Evolutionary conservation across 2,888 invertebrate genomes (phyloP), one percentile per base, ranked within the genome.

Genomic region (Resseliella maxima): DNA sequence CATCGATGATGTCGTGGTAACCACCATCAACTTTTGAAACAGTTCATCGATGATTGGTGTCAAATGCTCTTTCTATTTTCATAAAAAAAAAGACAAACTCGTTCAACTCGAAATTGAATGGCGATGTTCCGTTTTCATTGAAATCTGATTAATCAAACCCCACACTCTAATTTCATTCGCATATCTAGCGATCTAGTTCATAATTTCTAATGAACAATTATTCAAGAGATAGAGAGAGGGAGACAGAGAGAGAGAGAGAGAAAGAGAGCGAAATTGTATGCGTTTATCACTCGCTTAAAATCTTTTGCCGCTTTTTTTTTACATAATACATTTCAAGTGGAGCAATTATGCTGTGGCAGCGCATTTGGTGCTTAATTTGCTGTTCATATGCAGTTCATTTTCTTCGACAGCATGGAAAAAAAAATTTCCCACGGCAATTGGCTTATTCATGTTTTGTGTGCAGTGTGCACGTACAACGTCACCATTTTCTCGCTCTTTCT

Each of bases 391-490:
- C 59, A 59, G 59, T 59, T 59, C 5, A 6, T 15, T 72, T 72
- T 10, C 27, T 72, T 35, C 35, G 35, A 35, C 72, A 72, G 31
- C 5, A 41, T 12, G 12, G 6, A 41, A 5, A 41, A 41, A 41
- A 41, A 12, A 72, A 72, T 72, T 72, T 72, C 72, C 72, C 72
- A 72, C 72, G 72, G 72, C 72, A 72, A 72, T 72, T 72, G 72
- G 72, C 72, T 72, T 72, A 72, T 72, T 72, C 72, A 72, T 72
- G 72, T 72, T 72, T 50, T 2, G 18, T 18, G 50, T 21, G 6
- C 18, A 12, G 31, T 72, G 72, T 6, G 72, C 72, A 35, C 72
- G 72, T 35, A 72, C 31, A 72, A 31, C 72, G 72, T 72, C 72
- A 72, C 35, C 72, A 35, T 72, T 72, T 50, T 31, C 72, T 10